Base-by-base conservation (phyloP, 2,797 vertebrate genomes). In the Rhinogobio ventralis region DNA sequence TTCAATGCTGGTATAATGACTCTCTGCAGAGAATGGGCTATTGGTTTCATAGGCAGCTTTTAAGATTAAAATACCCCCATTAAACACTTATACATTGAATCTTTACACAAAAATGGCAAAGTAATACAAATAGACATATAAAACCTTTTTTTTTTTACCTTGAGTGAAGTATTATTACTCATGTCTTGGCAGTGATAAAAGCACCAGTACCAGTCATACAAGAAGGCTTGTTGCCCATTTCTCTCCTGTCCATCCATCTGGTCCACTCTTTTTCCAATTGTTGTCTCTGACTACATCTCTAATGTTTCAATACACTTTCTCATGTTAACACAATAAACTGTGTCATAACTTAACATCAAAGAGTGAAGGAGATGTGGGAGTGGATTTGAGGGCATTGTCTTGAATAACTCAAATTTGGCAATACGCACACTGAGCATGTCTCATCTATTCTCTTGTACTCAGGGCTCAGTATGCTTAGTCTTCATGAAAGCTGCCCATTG, bases 131-230 rank as follows among this genome's bases (percentile, higher is more conserved):
- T 7, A 57, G 51, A 60, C 82, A 78, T 45, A 55, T 33, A 53
- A 20, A 78, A 45, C 64, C 33, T 49, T 67, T 25, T 62, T 39
- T n/a, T 49, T 66, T n/a, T 60, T 79, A 19, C 45, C 64, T 62
- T 71, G 23, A 69, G 53, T 67, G 11, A 28, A 42, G 73, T 73
- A 45, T 76, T 33, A 68, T 68, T 68, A 77, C 11, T 77, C 74
- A 62, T 19, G 51, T 85, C 11, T 72, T 73, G 83, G 76, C 83
- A 85, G 83, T 85, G 76, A 85, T 71, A 60, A 62, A 10, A 79
- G 75, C 75, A 77, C 64, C 74, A 46, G 64, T 53, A 78, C 62
- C 25, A 36, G 62, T 76, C 72, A 42, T 49, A 46, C 9, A 57
- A 30, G 28, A 33, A 69, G 23, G 71, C 62, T 49, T 28, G 45